Base-by-base conservation (phyloP, 2,888 invertebrate genomes). In the Platypus cylindrus region DNA sequence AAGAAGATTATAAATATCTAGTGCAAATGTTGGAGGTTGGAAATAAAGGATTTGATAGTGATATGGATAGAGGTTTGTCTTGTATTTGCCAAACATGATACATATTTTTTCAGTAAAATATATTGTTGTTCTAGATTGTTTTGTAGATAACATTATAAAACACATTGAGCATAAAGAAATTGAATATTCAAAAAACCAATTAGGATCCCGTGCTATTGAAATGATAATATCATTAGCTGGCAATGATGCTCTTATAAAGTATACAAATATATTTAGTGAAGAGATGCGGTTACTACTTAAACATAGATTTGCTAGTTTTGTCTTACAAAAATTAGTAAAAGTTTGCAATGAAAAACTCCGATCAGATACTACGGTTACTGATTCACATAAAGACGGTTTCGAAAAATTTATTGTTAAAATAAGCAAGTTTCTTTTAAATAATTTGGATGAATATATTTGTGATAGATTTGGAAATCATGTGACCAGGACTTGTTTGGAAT, bases 361-460 rank as follows among this genome's bases (percentile, higher is more conserved):
- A 0, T 67, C 66, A 29, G 32, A 45, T 27, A 41, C 37, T 24
- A 34, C 26, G 24, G 36, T 16, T 23, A 34, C 45, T 5, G 38
- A 41, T 28, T 49, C 48, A 18, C 43, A 50, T 30, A 47, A 67
- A n/a, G 50, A 64, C 18, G 65, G 62, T 27, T 82, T 78, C 45
- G 64, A 69, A 2, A 63, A 71, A 8, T 81, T 80, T 54, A 71
- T 79, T 1, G 43, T 78, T 9, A 83, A 79, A 58, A 64, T 81
- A 3, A 71, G 77, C 38, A 80, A 75, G 62, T 89, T 81, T 58
- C 65, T 78, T 14, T 58, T 85, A 1, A 89, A 89, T 56, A 89
- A 89, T 63, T 63, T 85, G 37, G 87, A 87, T 55, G 86, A 87
- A 52, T 87, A 80, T 50, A 70, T 83, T 0, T 78, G 75, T 72